Evolutionary conservation across 2,797 vertebrate genomes (phyloP), one percentile per base, ranked within the genome.

Genomic region (Tapera naevia): DNA sequence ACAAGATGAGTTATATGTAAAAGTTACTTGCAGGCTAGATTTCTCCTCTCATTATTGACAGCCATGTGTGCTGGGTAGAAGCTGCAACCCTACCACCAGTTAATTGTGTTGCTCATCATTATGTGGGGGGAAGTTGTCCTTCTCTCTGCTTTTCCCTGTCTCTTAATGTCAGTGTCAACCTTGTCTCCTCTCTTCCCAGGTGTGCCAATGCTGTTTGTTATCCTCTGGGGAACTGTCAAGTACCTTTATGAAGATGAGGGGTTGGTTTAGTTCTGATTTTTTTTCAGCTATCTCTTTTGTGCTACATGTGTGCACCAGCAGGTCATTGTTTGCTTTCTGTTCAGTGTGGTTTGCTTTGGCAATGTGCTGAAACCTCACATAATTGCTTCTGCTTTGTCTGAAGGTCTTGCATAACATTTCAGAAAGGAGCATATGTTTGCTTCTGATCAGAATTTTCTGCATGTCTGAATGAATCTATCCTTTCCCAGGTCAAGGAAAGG

Each of bases 221-320:
- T 98, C 95, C 99, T 99, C 28, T 99, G 99, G 99, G 98, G 98
- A 94, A 96, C 98, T 46, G 98, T 99, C 96, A 99, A 99, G 97
- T 99, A 99, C 97, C 98, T 99, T 93, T 99, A 98, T 90, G 99
- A 99, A 97, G 99, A 99, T 22, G 98, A 99, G 84, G 98, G 99
- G 99, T 99, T 97, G 97, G 99, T 99, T 95, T 96, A 92, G 93
- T 93, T 96, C 95, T 94, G 71, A 91, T 96, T 96, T 94, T 96
- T 96, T 94, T 94, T 94, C 70, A 72, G 76, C 57, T 91, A 10
- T 85, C 88, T 94, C 73, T 13, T 91, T 94, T 95, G 86, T 86
- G 87, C 89, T 91, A 43, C 54, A 37, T 83, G 66, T 86, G 70
- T 95, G 93, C 93, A 58, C 86, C 33, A 25, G 74, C 89, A 85